phyloP scores from a whole-genome alignment of 2,113 vertebrate genomes.

The Toxostoma redivivum region DNA sequence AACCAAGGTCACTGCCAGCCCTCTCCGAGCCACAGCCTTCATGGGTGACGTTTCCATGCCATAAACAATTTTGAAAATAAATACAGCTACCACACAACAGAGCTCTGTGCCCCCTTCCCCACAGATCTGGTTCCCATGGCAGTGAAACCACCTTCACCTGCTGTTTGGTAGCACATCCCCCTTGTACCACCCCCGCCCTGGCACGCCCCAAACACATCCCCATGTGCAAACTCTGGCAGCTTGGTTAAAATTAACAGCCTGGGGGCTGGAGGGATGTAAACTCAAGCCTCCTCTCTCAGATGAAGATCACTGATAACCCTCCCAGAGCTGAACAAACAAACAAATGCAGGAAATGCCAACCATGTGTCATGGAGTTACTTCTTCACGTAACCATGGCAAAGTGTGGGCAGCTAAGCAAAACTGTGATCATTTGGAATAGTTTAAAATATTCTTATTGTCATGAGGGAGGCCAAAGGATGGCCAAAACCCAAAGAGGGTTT shows the following conservation, averaged over 20 bases:
- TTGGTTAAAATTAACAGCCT: conserved; percentile 54
- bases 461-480: background rate
- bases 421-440: background rate
- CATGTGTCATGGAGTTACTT: conserved; percentile 67
- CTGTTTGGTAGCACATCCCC: conserved; percentile 46
- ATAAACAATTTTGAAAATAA: background rate
- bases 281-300: conserved; percentile 64
- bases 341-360: conserved; percentile 63
- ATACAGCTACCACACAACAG: background rate
- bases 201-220: conserved; percentile 18
- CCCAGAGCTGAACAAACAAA: conserved; percentile 60
- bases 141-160: conserved; percentile 65
- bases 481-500: background rate
- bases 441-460: background rate
- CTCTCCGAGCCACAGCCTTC: background rate
- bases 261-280: conserved; percentile 43
- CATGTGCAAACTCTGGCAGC: conserved; percentile 14
- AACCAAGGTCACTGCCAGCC: background rate
- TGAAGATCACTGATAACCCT: conserved; percentile 39
- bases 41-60: background rate
- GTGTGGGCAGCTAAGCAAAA: background rate
- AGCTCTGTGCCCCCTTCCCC: background rate
- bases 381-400: conserved; percentile 56
- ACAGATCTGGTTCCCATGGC: conserved; percentile 58
- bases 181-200: conserved; percentile 49